Conservation (phyloP, 2,888 invertebrate species). For the Andrena praecox region DNA sequence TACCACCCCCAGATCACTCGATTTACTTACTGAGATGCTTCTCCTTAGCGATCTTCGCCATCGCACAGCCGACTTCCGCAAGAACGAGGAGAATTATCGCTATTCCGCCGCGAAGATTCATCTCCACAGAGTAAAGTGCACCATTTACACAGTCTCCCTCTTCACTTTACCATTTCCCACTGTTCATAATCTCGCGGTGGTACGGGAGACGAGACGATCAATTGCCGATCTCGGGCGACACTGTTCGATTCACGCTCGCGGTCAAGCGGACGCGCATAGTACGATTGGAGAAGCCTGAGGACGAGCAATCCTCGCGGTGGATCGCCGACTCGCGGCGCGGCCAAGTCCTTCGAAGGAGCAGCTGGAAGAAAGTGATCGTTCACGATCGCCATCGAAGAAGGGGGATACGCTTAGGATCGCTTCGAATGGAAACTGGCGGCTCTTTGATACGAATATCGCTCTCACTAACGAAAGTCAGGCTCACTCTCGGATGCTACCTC, state of each 20-base stretch:
- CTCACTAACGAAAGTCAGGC: constrained; percentile 57
- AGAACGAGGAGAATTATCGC: constrained; percentile 68
- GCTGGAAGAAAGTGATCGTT: constrained; percentile 77
- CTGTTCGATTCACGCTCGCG: not conserved
- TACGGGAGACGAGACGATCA: no score
- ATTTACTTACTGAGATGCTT: constrained; percentile 77
- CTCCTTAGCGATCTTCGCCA: constrained; percentile 74
- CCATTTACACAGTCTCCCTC: constrained; percentile 23
- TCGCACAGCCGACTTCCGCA: constrained; percentile 65
- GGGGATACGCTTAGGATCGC: constrained; percentile 57
- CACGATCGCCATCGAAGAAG: constrained; percentile 60
- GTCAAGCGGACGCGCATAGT: constrained; percentile 15
- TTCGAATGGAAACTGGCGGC: constrained; percentile 49
- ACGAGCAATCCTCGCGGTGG: constrained; percentile 55
- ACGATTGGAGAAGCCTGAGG: constrained; percentile 8
- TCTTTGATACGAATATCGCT: constrained; percentile 56
- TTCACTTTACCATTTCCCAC: constrained; percentile 18
- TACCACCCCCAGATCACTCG: no score
- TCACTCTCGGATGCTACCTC: constrained; percentile 6
- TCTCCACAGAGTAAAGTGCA: constrained; percentile 53
- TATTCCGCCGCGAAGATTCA: constrained; percentile 65
- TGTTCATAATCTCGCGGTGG: not conserved
- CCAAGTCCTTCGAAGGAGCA: constrained; percentile 56
- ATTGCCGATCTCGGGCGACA: not conserved
- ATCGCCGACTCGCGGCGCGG: constrained; percentile 50